phyloP scores from a whole-genome alignment of 30 jellyfish, hydroid and myxozoan species.

The Aurelia coerulea region DNA sequence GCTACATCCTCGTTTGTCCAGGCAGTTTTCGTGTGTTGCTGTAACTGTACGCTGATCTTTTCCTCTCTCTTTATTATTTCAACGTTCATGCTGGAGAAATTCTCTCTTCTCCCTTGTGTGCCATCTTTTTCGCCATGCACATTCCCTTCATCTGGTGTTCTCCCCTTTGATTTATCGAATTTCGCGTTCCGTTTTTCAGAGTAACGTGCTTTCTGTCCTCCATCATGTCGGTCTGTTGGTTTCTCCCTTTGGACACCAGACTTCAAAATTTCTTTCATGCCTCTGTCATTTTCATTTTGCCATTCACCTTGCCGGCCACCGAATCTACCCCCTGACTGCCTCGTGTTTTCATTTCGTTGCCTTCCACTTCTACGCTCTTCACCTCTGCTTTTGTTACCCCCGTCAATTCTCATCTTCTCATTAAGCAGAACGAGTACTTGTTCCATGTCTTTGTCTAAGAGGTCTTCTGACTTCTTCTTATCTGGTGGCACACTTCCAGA shows the following conservation, averaged over 20 bases:
- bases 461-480: constrained; percentile 2
- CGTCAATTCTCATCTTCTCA: constrained; percentile 36
- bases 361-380: constrained; percentile 4
- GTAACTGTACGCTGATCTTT: too few species aligned
- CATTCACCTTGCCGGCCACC: background rate
- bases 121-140: background rate
- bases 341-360: background rate
- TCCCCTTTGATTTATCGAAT: background rate
- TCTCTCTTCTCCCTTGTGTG: too few species aligned
- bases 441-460: constrained; percentile 44
- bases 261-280: too few species aligned
- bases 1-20: too few species aligned
- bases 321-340: background rate
- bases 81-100: background rate
- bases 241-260: too few species aligned
- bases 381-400: background rate
- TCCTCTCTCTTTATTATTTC: background rate
- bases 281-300: background rate
- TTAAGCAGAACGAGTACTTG: constrained; percentile 17
- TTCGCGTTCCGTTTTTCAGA: too few species aligned
- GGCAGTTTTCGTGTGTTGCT: too few species aligned
- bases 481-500: too few species aligned
- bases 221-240: too few species aligned
- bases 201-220: too few species aligned
- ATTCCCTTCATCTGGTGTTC: background rate